These are phyloP conservation scores for Pinna nobilis DNA, from an alignment of 1,140 invertebrate genomes.

Conservation along the genomic window DNA sequence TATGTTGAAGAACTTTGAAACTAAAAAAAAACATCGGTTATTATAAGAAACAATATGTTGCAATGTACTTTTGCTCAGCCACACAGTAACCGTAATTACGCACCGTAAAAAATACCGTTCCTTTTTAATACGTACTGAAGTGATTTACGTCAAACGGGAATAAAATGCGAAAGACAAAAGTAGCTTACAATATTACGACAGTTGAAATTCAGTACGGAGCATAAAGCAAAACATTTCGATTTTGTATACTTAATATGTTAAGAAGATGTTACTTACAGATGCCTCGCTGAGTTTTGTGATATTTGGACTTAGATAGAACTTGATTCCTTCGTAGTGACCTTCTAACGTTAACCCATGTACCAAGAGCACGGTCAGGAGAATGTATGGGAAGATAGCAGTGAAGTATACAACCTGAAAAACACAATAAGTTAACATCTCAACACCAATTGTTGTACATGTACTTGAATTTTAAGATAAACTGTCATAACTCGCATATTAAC, in stretches of 20 bases:
- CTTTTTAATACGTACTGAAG: no score
- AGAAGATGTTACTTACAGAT: conserved; percentile 41
- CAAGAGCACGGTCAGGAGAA: conserved; percentile 68
- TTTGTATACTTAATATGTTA: neutral
- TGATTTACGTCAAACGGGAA: no score
- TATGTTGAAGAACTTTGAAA: no score
- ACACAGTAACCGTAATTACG: no score
- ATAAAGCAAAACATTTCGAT: neutral
- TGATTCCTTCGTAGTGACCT: conserved; percentile 85
- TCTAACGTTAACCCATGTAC: conserved; percentile 79
- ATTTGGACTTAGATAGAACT: conserved; percentile 86
- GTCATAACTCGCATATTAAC: neutral
- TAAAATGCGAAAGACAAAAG: neutral
- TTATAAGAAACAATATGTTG: no score
- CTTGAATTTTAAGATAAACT: no score
- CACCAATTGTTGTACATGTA: no score
- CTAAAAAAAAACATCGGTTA: no score
- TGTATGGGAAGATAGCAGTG: conserved; percentile 74
- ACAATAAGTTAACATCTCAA: no score
- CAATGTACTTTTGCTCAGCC: no score
- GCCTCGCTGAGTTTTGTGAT: conserved; percentile 54
- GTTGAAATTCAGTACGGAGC: neutral
- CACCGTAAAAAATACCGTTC: no score
- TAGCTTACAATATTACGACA: neutral
- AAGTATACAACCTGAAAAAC: conserved; percentile 75